Conservation (phyloP, 2,888 invertebrate genomes). For the Drosophila mimica region DNA sequence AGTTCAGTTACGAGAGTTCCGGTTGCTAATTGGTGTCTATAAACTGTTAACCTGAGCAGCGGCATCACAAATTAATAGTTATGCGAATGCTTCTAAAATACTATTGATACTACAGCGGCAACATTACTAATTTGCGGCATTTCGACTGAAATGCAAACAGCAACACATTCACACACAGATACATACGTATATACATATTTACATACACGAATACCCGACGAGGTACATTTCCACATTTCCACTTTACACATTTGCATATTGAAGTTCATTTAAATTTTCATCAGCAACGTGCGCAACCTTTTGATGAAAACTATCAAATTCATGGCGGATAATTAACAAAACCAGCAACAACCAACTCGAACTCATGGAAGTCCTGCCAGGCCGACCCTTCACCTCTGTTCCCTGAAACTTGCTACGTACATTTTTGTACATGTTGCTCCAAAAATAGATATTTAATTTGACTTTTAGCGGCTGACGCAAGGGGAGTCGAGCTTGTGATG, state of each 20-base stretch:
- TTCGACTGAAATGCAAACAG: conserved; percentile 54
- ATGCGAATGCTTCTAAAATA: conserved; percentile 20
- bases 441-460: conserved; percentile 76
- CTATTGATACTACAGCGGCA: conserved; percentile 37
- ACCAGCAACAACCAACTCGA: conserved; percentile 16
- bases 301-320: conserved; percentile 77
- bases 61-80: conserved; percentile 56
- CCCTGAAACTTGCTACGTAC: conserved; percentile 4
- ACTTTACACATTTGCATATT: conserved; percentile 72
- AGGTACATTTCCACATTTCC: conserved; percentile 44
- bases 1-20: conserved; percentile 25
- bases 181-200: not conserved
- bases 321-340: conserved; percentile 73
- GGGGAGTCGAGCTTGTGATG: conserved; percentile 23
- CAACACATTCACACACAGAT: conserved; percentile 7
- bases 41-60: conserved; percentile 44
- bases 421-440: conserved; percentile 62
- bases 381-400: not conserved
- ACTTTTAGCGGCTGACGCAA: conserved; percentile 57
- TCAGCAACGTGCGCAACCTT: conserved; percentile 49
- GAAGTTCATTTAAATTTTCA: conserved; percentile 67
- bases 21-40: conserved; percentile 68
- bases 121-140: conserved; percentile 61
- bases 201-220: conserved; percentile 5
- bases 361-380: not conserved